phyloP scores from a whole-genome alignment of 2,888 invertebrate genomes.

The Petrolisthes manimaculis region DNA sequence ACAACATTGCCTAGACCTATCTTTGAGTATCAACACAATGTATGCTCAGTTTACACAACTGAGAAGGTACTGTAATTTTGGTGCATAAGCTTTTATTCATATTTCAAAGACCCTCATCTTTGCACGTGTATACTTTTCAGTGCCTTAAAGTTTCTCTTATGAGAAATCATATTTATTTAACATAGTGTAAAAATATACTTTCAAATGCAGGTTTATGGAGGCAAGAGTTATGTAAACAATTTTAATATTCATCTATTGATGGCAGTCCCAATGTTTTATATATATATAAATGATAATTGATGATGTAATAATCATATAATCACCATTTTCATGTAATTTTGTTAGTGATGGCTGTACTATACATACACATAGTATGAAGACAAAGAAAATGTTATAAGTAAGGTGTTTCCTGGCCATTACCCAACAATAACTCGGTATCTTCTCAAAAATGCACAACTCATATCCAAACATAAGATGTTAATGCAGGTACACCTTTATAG shows the following conservation, averaged over 20 bases:
- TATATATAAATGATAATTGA: background rate
- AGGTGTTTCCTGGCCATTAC: background rate
- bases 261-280: constrained; percentile 27
- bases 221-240: constrained; percentile 24
- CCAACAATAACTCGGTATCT: background rate
- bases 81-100: too few species aligned
- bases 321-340: background rate
- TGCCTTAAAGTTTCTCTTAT: too few species aligned
- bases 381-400: background rate
- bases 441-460: background rate
- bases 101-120: too few species aligned
- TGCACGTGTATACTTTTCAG: too few species aligned
- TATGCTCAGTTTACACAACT: too few species aligned
- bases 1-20: too few species aligned
- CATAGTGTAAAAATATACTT: background rate
- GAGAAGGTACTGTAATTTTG: too few species aligned
- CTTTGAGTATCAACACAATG: too few species aligned
- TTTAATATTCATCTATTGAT: constrained; percentile 32
- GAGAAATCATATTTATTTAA: too few species aligned
- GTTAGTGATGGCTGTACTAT: background rate
- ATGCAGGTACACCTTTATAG: background rate
- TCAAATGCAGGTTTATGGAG: constrained; percentile 17
- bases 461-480: background rate
- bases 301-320: background rate
- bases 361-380: background rate